Evolutionary conservation across 2,888 invertebrate genomes (phyloP), one percentile per base, ranked within the genome.

Genomic region (Beris morrisii): DNA sequence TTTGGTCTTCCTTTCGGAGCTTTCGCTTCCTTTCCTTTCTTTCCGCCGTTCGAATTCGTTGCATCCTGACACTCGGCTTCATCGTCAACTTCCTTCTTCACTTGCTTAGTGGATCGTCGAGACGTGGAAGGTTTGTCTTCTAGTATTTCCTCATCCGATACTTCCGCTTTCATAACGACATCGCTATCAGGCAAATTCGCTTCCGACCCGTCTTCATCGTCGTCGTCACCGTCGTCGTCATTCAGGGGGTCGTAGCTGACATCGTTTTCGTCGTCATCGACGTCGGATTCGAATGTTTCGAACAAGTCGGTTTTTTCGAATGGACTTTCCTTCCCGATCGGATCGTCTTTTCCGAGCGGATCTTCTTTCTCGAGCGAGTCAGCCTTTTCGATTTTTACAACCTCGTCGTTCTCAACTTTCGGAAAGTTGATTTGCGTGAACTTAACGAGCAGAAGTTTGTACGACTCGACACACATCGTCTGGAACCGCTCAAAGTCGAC

Each of bases 391-490:
- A 12, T 5, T 6, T n/a, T 15, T 7, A 15, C 48, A 15, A 11
- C 7, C 6, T 54, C 54, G 5, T 12, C 5, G 6, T 44, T 9
- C 12, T 4, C 6, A n/a, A 45, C 15, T 45, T 45, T 56, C 3
- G 11, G n/a, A 9, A 15, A 4, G 11, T 4, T 11, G 7, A 4
- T 7, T 43, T 56, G 7, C 4, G 57, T 22, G 9, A 22, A 48
- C 4, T 22, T 22, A 30, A 22, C 30, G 15, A 48, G 22, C 5
- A 48, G 13, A 2, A 32, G 1, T 5, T 50, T 7, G n/a, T 52
- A 61, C 3, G 61, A 61, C 13, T 28, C 52, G 5, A 50, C 50
- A 30, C 61, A 61, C 61, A 61, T 61, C 4, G 50, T 6, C 50
- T 61, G 61, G 43, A 61, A 61, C 6, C 15, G 13, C 9, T 15